Conservation (phyloP, 1,140 invertebrate species). For the Pararge aegeria region DNA sequence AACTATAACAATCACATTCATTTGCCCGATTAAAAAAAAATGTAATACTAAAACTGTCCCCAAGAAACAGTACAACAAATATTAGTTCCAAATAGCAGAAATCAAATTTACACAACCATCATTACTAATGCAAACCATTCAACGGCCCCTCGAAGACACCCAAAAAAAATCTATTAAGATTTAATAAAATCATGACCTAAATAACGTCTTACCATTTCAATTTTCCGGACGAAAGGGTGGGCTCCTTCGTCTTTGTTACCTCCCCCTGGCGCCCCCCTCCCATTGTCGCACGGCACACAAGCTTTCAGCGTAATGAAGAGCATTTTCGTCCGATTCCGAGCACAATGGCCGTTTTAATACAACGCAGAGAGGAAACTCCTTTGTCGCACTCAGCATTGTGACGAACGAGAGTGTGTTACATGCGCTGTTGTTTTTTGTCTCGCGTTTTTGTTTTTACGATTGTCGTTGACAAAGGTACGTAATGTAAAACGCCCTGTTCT, state of each 20-base stretch:
- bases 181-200: conserved; percentile 78
- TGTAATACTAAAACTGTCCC: background rate
- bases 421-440: conserved; percentile 61
- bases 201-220: conserved; percentile 77
- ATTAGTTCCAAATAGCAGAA: background rate
- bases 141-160: conserved; percentile 14
- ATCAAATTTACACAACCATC: conserved; percentile 10
- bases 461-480: conserved; percentile 56
- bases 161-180: conserved; percentile 61
- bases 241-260: conserved; percentile 63
- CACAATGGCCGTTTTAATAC: conserved; percentile 74
- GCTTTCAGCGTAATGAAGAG: conserved; percentile 78
- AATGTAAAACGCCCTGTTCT: conserved; percentile 35
- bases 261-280: conserved; percentile 40
- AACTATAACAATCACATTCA: background rate
- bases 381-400: conserved; percentile 64
- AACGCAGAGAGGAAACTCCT: conserved; percentile 72
- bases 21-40: too few relatives aligned
- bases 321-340: conserved; percentile 75
- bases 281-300: conserved; percentile 73
- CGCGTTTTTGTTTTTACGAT: conserved; percentile 60
- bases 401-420: conserved; percentile 64
- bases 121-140: conserved; percentile 10
- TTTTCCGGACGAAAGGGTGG: conserved; percentile 75
- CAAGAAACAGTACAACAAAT: background rate